phyloP scores from a whole-genome alignment of 2,113 vertebrate species.

The Pelecanoides urinatrix region DNA sequence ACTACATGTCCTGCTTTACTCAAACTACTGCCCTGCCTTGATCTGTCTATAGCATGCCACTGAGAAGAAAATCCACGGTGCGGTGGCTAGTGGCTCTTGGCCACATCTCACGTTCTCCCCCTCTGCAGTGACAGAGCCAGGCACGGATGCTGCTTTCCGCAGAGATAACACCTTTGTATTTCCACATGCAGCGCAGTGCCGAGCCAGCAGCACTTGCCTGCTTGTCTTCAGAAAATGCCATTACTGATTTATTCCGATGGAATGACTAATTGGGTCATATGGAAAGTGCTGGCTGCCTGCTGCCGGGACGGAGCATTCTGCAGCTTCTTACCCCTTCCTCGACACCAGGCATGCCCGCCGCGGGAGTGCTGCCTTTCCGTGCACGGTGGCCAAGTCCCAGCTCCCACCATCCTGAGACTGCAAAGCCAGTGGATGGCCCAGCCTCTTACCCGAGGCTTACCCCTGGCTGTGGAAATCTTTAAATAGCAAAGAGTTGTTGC shows the following conservation, averaged over 20 bases:
- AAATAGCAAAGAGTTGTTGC: background rate
- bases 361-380: fast-evolving
- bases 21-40: background rate
- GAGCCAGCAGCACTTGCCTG: constrained; percentile 31
- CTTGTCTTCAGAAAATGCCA: constrained; percentile 35
- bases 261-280: constrained; percentile 66
- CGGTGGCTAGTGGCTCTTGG: background rate
- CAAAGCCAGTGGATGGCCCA: background rate
- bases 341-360: fast-evolving
- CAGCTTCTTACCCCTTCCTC: background rate
- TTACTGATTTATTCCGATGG: constrained; percentile 50
- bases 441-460: background rate
- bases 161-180: background rate
- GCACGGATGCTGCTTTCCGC: fast-evolving
- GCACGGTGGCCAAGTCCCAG: background rate
- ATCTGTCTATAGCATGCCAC: background rate
- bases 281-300: constrained; percentile 29
- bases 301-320: background rate
- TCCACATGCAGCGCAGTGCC: background rate
- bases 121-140: background rate
- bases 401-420: background rate
- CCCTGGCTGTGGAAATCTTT: background rate
- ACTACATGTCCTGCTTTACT: background rate
- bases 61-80: background rate
- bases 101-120: background rate